Base-by-base conservation (phyloP, 2,113 vertebrate species). In the Scolopax mira region DNA sequence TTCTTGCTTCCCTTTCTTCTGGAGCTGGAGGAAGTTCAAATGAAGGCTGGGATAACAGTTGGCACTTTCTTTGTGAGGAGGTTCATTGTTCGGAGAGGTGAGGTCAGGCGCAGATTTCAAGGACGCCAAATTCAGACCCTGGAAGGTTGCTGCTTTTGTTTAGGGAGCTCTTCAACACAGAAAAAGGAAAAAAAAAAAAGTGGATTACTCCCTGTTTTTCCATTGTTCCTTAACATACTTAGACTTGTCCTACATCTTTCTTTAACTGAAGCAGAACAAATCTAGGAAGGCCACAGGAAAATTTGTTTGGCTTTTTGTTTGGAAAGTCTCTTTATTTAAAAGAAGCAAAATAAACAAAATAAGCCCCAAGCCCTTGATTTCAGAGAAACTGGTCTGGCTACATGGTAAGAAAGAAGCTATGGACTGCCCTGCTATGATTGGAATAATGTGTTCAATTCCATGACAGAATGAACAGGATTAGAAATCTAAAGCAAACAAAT, bases 1-100 rank as follows among this genome's bases (percentile, higher is more conserved):
- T 97, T 97, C 94, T 96, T 94, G 85, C 83, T 97, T 98, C 84
- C 88, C 61, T 92, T 97, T 97, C 95, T 97, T 97, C 96, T 97
- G 28, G 78, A 91, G 79, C 79, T 97, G 93, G 91, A 97, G 94
- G 87, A 97, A 93, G 88, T 97, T 97, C 96, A 96, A 95, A 92
- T 96, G 91, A 93, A 96, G 79, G 49, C 83, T 92, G 77, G 85
- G 79, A 61, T 92, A 90, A 81, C 41, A 95, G 93, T 88, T 96
- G 92, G 74, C 89, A 96, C 88, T 89, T 85, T 95, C 84, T 94
- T 95, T 95, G 81, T 70, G 72, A 93, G 80, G 44, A 91, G 82
- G n/a, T 16, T 96, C 49, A 66, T 88, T 96, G 90, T 96, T 97
- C 74, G 17, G 54, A 93, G 83, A 89, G 55, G 67, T 86, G 92